A percentile compares a stretch with the other conserved stretches of the same genome.
Conservation (phyloP, 2,113 vertebrate genomes). For the Chaetops frenatus region DNA sequence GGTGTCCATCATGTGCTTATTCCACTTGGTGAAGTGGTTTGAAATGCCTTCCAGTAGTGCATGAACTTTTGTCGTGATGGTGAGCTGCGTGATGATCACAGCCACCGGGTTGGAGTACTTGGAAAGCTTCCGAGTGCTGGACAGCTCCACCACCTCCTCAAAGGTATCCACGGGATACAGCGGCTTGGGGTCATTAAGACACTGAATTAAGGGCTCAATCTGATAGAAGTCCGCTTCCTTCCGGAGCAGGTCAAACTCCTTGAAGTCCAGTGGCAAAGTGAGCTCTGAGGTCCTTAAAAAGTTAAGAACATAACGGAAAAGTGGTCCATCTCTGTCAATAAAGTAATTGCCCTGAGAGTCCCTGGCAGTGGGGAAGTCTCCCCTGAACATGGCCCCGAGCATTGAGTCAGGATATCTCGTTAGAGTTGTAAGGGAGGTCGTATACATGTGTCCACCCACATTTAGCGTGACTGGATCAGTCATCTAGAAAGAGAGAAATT, state of each 20-base stretch:
- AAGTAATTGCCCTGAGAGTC: slow-evolving; percentile 87
- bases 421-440: slow-evolving; percentile 83
- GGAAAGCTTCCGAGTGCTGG: slow-evolving; percentile 95
- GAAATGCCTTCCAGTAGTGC: slow-evolving; percentile 91
- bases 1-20: slow-evolving; percentile 99
- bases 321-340: slow-evolving; percentile 85
- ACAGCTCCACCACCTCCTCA: slow-evolving; percentile 95
- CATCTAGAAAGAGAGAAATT: slow-evolving; percentile 76
- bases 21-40: slow-evolving; percentile 98
- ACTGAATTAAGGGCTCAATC: slow-evolving; percentile 87
- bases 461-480: slow-evolving; percentile 86
- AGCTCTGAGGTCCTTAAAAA: slow-evolving; percentile 86
- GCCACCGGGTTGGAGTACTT: slow-evolving; percentile 98
- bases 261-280: slow-evolving; percentile 83
- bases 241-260: slow-evolving; percentile 83
- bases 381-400: slow-evolving; percentile 86
- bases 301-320: slow-evolving; percentile 86
- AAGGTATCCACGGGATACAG: slow-evolving; percentile 94
- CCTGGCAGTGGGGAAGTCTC: slow-evolving; percentile 82
- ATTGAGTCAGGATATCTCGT: slow-evolving; percentile 85
- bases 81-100: slow-evolving; percentile 96
- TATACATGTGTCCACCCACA: slow-evolving; percentile 86
- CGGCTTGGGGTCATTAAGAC: slow-evolving; percentile 93
- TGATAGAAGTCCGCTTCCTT: slow-evolving; percentile 89
- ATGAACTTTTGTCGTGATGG: slow-evolving; percentile 95